These are phyloP conservation scores for cat (Felis catus) DNA, from an alignment of 2,113 vertebrate species.

Conservation along the genomic window DNA sequence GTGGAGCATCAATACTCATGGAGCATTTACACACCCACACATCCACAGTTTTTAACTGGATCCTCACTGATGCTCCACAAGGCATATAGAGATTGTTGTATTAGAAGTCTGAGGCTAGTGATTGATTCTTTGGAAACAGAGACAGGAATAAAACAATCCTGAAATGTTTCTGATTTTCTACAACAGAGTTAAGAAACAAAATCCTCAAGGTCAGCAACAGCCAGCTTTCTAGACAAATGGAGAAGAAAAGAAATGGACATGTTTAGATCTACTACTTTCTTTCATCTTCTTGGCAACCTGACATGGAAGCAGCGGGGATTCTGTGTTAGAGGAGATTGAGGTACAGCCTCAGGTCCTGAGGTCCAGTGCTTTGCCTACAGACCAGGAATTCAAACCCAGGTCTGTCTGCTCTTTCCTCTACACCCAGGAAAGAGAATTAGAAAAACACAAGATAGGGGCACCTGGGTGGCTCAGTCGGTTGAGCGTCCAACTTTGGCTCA, in stretches of 20 bases:
- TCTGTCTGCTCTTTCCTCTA: neutral
- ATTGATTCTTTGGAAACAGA: constrained; percentile 14
- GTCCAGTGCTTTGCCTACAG: neutral
- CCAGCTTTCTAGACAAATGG: neutral
- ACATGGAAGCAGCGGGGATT: neutral
- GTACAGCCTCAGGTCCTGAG: neutral
- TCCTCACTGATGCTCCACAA: neutral
- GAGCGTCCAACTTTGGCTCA: too few species aligned
- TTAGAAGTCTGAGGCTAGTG: neutral
- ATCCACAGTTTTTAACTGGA: neutral
- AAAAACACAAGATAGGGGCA: neutral
- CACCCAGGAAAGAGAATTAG: neutral
- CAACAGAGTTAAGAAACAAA: neutral
- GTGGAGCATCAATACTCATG: too few species aligned
- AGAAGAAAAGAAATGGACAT: neutral
- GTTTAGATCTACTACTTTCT: neutral
- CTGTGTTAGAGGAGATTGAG: neutral
- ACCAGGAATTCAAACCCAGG: neutral
- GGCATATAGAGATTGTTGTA: neutral
- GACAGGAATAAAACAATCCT: neutral
- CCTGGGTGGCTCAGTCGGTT: too few species aligned
- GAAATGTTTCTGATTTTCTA: neutral
- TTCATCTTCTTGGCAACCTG: neutral
- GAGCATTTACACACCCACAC: neutral
- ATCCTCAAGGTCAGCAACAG: neutral